phyloP scores from a whole-genome alignment of 1,140 invertebrate genomes.

The Drosophila leontia region DNA sequence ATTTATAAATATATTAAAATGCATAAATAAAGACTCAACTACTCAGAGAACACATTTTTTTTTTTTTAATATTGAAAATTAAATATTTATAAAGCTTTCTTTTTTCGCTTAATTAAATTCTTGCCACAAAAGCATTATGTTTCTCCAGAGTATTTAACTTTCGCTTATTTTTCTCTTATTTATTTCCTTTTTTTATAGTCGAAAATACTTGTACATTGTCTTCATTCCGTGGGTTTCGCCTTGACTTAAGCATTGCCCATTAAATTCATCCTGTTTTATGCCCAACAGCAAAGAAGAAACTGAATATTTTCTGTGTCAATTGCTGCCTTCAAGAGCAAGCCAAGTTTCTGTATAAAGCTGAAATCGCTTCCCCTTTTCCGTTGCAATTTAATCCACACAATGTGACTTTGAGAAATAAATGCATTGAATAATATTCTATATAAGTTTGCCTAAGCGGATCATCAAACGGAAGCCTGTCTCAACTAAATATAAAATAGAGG shows the following conservation, averaged over 20 bases:
- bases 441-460: constrained; percentile 54
- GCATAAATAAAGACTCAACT: not conserved
- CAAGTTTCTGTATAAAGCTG: constrained; percentile 16
- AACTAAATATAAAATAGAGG: constrained; percentile 39
- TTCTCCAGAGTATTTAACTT: constrained; percentile 18
- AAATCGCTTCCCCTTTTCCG: constrained; percentile 41
- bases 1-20: not conserved
- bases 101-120: not conserved
- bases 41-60: not conserved
- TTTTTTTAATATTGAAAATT: too few species aligned
- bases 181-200: constrained; percentile 26
- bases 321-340: constrained; percentile 54
- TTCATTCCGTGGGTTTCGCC: constrained; percentile 29
- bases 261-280: constrained; percentile 61
- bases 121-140: not conserved
- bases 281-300: constrained; percentile 28
- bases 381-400: constrained; percentile 29
- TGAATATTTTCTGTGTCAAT: constrained; percentile 63
- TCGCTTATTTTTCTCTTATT: not conserved
- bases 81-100: not conserved
- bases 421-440: constrained; percentile 12
- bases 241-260: constrained; percentile 59
- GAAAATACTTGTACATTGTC: constrained; percentile 36
- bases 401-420: constrained; percentile 25
- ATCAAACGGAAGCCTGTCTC: constrained; percentile 70